phyloP scores from a whole-genome alignment of 2,888 invertebrate species.

The Nymphalis urticae region DNA sequence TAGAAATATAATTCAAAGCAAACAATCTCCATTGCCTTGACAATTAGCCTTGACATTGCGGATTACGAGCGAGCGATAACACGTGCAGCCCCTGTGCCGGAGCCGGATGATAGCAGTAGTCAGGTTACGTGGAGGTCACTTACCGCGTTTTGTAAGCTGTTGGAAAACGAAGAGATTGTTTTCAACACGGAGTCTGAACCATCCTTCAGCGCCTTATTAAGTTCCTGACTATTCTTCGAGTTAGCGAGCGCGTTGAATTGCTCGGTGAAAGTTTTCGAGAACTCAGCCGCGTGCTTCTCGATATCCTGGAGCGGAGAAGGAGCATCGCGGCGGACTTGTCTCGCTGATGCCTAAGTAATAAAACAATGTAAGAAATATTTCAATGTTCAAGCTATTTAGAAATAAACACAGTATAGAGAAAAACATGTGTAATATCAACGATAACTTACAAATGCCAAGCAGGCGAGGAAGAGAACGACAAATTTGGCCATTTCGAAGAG shows the following conservation, averaged over 20 bases:
- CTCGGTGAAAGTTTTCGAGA: constrained; percentile 62
- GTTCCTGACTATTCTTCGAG: constrained; percentile 66
- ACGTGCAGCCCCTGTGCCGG: neutral
- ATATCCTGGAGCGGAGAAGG: constrained; percentile 54
- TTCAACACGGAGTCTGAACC: constrained; percentile 60
- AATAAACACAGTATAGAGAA: neutral
- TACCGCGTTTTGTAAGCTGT: constrained; percentile 60
- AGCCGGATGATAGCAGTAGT: neutral
- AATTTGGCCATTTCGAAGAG: constrained; percentile 58
- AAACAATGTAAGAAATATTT: neutral
- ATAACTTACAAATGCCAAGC: constrained; percentile 67
- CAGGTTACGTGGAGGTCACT: constrained; percentile 44
- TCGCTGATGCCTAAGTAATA: constrained; percentile 51
- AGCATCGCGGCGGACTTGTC: constrained; percentile 61
- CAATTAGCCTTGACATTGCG: constrained; percentile 25
- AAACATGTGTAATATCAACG: neutral
- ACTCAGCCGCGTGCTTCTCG: constrained; percentile 60
- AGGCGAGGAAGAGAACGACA: constrained; percentile 57
- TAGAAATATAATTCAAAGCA: neutral
- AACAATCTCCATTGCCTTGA: constrained; percentile 13
- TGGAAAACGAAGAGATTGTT: constrained; percentile 56
- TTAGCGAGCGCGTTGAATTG: constrained; percentile 54
- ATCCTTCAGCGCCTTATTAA: constrained; percentile 65
- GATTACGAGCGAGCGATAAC: constrained; percentile 10
- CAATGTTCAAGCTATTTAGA: neutral